A percentile compares a stretch with the other conserved stretches of the same genome.
phyloP scores from a whole-genome alignment of 2,113 vertebrate species.

The Hystrix cristata region DNA sequence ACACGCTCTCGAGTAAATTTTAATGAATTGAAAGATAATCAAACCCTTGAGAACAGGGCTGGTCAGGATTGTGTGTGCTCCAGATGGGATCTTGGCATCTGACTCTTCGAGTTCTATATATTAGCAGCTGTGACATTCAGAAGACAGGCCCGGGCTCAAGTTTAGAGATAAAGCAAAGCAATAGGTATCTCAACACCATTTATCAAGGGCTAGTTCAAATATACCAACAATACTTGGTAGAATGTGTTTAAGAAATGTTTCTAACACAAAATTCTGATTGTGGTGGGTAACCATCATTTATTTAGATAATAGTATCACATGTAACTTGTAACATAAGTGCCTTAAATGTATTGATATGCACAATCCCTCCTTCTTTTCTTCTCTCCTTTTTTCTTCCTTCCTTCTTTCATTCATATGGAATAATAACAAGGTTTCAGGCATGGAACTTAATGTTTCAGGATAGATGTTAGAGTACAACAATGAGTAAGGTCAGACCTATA shows the following conservation, averaged over 20 bases:
- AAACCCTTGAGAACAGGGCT: neutral
- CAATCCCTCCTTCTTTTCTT: too few relatives aligned
- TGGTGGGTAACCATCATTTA: neutral
- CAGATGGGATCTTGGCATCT: neutral
- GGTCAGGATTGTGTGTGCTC: neutral
- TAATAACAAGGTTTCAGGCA: neutral
- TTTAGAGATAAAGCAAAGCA: neutral
- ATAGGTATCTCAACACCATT: neutral
- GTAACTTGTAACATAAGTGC: neutral
- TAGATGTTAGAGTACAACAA: neutral
- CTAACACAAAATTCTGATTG: neutral
- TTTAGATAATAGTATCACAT: neutral
- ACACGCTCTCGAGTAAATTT: conserved; percentile 6
- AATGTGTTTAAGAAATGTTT: conserved; percentile 17
- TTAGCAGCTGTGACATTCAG: neutral
- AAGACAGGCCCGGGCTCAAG: neutral
- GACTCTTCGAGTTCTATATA: neutral
- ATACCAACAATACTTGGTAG: neutral
- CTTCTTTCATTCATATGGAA: neutral
- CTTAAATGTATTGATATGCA: neutral
- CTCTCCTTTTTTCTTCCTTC: too few relatives aligned
- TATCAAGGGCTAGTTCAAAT: neutral
- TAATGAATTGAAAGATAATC: neutral
- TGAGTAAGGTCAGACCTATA: neutral
- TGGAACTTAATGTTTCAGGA: neutral